Evolutionary conservation across 2,797 vertebrate genomes (phyloP), one percentile per base, ranked within the genome.

Genomic region (Orestias chungarensis): DNA sequence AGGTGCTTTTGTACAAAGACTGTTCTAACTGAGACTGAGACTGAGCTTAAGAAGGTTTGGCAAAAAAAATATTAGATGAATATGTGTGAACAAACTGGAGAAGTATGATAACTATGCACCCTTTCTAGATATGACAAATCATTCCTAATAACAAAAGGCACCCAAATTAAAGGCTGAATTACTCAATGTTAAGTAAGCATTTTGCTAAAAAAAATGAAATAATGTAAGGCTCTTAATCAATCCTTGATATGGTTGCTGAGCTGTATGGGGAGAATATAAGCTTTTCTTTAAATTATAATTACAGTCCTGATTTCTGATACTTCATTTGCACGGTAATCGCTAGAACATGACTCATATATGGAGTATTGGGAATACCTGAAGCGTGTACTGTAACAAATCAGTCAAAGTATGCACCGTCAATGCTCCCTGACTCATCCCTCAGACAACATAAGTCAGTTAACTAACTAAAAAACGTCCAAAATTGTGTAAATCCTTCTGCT

Each of bases 351-450:
- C 68, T 79, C 62, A 65, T 67, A 27, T 23, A n/a, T 11, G 66
- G 47, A 33, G 3, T 70, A 79, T 79, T 25, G 82, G 68, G 74
- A 75, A 77, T 66, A 71, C 0, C 66, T 80, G 9, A 70, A 65
- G 65, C 33, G 35, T 66, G 68, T 71, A 50, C 74, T 70, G 54
- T 71, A 54, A 52, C 62, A 76, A 70, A 71, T 71, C n/a, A 35
- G 70, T 68, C 54, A 64, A 62, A 62, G 43, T 75, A 2, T 44
- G n/a, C 47, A 14, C 54, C 69, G 3, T 61, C 15, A 25, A 78
- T 73, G 42, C 74, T 71, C 0, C 33, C 62, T 87, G 88, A 87
- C 71, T 87, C 78, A 68, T 65, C 82, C 66, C 68, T 78, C 72
- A 68, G 62, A 49, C 64, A 50, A 72, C 71, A 64, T 75, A 66